These are phyloP conservation scores for Edolisoma coerulescens DNA, from an alignment of 2,113 vertebrate genomes.

Conservation along the genomic window DNA sequence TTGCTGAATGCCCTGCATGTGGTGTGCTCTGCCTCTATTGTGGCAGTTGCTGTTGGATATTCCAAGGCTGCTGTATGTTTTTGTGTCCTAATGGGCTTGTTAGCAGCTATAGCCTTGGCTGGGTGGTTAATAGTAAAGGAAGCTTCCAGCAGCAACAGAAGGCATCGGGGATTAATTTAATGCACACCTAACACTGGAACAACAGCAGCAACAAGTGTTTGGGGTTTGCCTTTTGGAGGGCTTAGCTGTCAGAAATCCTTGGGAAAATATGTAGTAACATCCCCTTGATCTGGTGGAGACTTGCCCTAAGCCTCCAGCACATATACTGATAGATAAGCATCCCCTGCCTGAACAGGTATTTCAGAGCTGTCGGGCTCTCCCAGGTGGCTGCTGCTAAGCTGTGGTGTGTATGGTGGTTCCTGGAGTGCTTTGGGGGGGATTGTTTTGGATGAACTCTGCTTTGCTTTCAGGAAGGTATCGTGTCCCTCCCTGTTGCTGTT, in stretches of 20 bases:
- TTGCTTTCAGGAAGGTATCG: not conserved
- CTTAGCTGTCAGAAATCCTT: not conserved
- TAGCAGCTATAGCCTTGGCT: not conserved
- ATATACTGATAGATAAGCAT: not conserved
- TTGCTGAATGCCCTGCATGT: not conserved
- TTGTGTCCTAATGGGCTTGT: not conserved
- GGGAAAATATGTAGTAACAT: not conserved
- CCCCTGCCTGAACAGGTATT: not conserved
- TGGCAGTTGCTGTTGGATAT: not conserved
- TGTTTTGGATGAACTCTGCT: not conserved
- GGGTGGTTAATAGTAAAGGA: not conserved
- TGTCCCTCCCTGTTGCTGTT: not conserved
- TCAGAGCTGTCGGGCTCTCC: not conserved
- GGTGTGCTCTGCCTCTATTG: not conserved
- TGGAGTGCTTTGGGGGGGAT: not conserved
- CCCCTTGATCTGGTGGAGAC: not conserved
- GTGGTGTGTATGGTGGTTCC: not conserved
- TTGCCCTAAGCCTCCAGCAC: not conserved
- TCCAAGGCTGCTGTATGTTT: not conserved
- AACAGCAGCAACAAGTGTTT: not conserved
- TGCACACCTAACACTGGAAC: not conserved
- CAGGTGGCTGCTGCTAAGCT: not conserved
- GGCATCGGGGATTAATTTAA: not conserved
- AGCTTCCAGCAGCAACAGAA: not conserved
- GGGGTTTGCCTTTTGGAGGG: not conserved